Evolutionary conservation across 2,888 invertebrate species (phyloP).

Genomic region (Mechanitis messenoides): DNA sequence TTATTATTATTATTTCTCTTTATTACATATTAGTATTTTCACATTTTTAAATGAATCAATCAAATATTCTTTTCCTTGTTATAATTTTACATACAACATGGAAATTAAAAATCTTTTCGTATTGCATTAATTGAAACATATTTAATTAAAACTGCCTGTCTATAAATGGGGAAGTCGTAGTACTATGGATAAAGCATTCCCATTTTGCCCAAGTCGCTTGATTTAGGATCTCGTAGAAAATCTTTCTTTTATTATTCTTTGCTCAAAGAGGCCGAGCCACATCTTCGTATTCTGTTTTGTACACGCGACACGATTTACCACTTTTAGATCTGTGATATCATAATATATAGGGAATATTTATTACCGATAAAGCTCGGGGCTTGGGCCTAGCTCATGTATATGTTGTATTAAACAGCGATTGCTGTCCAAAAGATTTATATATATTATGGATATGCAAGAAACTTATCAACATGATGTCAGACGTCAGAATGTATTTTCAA

Average conservation of each 20-base stretch:
- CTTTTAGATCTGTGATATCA: too few species aligned
- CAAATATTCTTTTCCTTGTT: too few species aligned
- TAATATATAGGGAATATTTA: constrained; percentile 23
- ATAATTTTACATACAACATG: too few species aligned
- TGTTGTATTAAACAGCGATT: not conserved
- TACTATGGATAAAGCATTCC: constrained; percentile 39
- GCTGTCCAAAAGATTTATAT: constrained; percentile 11
- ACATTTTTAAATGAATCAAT: too few species aligned
- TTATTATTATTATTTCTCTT: too few species aligned
- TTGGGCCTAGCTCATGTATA: constrained; percentile 2
- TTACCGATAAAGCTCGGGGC: constrained; percentile 8
- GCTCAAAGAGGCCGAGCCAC: constrained; percentile 36
- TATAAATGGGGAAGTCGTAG: constrained; percentile 4
- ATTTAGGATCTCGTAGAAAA: constrained; percentile 42
- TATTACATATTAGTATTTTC: too few species aligned
- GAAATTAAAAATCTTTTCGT: too few species aligned
- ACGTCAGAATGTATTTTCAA: too few species aligned
- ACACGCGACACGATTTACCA: constrained; percentile 11
- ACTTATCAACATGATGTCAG: not conserved
- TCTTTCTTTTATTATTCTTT: constrained; percentile 42
- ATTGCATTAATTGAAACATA: too few species aligned
- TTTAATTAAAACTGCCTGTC: not conserved
- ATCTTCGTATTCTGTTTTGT: constrained; percentile 15
- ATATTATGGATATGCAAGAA: constrained; percentile 9
- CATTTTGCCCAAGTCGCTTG: constrained; percentile 38